Percentiles rank a stretch among this genome's conserved stretches.
Conservation (phyloP, 2,888 invertebrate species). For the Plebejus anna region DNA sequence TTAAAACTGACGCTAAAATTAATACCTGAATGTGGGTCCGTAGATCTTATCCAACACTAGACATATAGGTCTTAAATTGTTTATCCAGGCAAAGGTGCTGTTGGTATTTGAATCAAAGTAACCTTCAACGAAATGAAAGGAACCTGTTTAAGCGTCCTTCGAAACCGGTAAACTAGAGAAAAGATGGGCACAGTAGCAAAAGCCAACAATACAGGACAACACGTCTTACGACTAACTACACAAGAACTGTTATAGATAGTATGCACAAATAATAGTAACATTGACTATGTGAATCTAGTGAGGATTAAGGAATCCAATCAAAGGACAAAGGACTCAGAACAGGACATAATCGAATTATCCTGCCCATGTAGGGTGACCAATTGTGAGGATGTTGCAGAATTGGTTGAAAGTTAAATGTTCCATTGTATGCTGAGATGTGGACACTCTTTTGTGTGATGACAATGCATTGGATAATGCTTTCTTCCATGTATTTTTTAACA, state of each 20-base stretch:
- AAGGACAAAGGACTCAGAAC: slow-evolving; percentile 43
- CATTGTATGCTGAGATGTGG: not conserved
- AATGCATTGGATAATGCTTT: not conserved
- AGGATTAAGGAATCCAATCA: slow-evolving; percentile 49
- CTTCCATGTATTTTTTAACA: not conserved
- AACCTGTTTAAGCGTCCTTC: slow-evolving; percentile 53
- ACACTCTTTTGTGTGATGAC: slow-evolving; percentile 4
- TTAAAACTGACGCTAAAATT: not conserved
- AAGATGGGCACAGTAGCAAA: slow-evolving; percentile 42
- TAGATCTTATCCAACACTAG: not conserved
- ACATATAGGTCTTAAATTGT: slow-evolving; percentile 3
- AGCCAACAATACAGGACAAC: slow-evolving; percentile 30
- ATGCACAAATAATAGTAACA: slow-evolving; percentile 30
- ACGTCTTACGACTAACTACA: not conserved
- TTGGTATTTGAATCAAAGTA: slow-evolving; percentile 39
- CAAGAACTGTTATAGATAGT: slow-evolving; percentile 28
- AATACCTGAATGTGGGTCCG: not conserved
- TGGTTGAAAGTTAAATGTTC: slow-evolving; percentile 2
- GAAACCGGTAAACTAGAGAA: slow-evolving; percentile 56
- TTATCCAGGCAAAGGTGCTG: slow-evolving; percentile 7
- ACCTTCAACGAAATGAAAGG: slow-evolving; percentile 13
- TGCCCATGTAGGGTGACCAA: slow-evolving; percentile 33
- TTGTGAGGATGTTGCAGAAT: slow-evolving; percentile 15
- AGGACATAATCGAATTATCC: slow-evolving; percentile 46
- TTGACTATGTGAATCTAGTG: slow-evolving; percentile 55